Evolutionary conservation across 2,888 invertebrate genomes (phyloP).

Genomic region (Lumbricus terrestris): DNA sequence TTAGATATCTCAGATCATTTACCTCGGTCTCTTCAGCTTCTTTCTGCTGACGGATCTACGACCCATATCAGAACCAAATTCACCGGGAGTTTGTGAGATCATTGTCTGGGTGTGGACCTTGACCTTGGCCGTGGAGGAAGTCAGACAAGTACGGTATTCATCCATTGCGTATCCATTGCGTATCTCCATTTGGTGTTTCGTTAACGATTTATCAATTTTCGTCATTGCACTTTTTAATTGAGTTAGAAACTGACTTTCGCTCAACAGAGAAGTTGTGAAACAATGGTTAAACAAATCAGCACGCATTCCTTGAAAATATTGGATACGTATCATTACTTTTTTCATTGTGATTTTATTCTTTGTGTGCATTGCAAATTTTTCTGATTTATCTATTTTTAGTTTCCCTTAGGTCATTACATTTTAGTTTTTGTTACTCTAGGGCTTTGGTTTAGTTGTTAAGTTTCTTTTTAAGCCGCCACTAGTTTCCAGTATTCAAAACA

Average conservation of each 20-base stretch:
- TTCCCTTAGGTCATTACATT: not conserved
- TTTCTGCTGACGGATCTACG: constrained; percentile 53
- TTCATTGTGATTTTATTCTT: too few relatives aligned
- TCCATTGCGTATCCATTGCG: too few relatives aligned
- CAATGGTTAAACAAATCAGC: not conserved
- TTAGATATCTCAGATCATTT: constrained; percentile 52
- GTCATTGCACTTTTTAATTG: not conserved
- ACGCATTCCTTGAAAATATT: too few relatives aligned
- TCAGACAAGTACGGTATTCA: constrained; percentile 50
- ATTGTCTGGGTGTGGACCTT: constrained; percentile 52
- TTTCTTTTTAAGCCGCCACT: not conserved
- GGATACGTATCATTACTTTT: too few relatives aligned
- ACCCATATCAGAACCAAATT: constrained; percentile 38
- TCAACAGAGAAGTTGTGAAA: not conserved
- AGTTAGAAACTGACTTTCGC: not conserved
- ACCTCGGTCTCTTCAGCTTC: constrained; percentile 52
- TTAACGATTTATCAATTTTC: not conserved
- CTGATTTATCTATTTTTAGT: not conserved
- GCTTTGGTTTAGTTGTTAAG: not conserved
- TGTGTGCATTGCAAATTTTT: too few relatives aligned
- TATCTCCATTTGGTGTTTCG: not conserved
- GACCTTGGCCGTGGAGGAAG: constrained; percentile 54
- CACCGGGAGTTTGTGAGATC: constrained; percentile 43
- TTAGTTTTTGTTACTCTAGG: not conserved
- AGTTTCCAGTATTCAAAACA: not conserved